A percentile compares a stretch with the other conserved stretches of the same genome.
Conservation (phyloP, 2,888 invertebrate genomes). For the Scrobipalpa costella region DNA sequence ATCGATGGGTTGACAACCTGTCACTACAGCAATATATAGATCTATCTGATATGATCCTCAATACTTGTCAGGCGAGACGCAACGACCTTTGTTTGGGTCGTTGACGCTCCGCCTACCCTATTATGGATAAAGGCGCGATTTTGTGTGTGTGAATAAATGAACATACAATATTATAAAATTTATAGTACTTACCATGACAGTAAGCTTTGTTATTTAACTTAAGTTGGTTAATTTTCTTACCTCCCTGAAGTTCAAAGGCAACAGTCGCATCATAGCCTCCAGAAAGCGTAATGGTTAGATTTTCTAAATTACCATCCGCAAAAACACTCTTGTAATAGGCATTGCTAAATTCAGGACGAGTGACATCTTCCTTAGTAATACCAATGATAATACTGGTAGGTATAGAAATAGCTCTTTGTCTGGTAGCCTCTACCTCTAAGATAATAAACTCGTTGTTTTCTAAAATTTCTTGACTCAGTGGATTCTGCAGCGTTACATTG, state of each 20-base stretch:
- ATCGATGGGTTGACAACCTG: too few species aligned
- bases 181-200: too few species aligned
- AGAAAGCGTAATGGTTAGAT: conserved; percentile 40
- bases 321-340: conserved; percentile 53
- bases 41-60: too few species aligned
- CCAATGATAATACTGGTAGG: conserved; percentile 50
- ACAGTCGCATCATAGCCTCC: conserved; percentile 52
- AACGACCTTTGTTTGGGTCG: too few species aligned
- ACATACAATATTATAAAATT: too few species aligned
- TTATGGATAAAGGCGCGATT: too few species aligned
- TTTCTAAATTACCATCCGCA: conserved; percentile 33
- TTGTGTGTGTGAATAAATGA: too few species aligned
- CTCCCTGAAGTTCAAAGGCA: conserved; percentile 49
- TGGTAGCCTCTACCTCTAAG: conserved; percentile 56
- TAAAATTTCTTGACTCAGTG: conserved; percentile 43
- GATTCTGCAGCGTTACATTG: conserved; percentile 37
- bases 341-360: conserved; percentile 46
- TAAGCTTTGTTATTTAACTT: too few species aligned
- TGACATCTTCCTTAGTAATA: conserved; percentile 41
- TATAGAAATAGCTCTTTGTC: conserved; percentile 52
- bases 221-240: conserved; percentile 37
- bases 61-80: too few species aligned
- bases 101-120: too few species aligned
- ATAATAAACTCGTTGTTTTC: conserved; percentile 48
- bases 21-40: too few species aligned